A percentile compares a stretch with the other conserved stretches of the same genome.
Evolutionary conservation across 2,888 invertebrate genomes (phyloP).

Genomic region (Rotaria socialis): DNA sequence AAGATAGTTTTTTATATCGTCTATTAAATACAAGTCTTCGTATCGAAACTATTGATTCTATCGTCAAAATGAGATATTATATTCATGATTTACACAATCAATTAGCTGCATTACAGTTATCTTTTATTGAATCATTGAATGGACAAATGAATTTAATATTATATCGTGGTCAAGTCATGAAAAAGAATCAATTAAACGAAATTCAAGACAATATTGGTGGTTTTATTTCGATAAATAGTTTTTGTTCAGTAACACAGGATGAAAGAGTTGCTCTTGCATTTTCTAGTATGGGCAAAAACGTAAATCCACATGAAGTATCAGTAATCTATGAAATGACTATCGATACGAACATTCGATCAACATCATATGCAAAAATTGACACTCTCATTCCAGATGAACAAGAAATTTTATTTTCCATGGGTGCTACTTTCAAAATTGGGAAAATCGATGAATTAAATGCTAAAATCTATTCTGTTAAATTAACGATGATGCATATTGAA

Average conservation of each 20-base stretch:
- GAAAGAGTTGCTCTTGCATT: neutral
- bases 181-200: neutral
- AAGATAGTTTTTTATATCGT: constrained; percentile 3
- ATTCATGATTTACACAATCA: constrained; percentile 1
- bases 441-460: neutral
- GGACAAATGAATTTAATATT: neutral
- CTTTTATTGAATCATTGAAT: neutral
- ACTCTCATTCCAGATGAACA: neutral
- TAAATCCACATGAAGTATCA: neutral
- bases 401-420: neutral
- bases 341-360: neutral
- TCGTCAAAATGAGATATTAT: neutral
- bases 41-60: neutral
- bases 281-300: neutral
- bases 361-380: neutral
- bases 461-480: neutral
- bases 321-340: neutral
- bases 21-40: neutral
- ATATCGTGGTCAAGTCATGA: neutral
- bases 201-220: neutral
- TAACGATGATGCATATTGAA: neutral
- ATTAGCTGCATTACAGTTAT: neutral
- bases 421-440: neutral
- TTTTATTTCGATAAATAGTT: neutral
- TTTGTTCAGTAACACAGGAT: neutral